These are phyloP conservation scores for Diplolepis rosae DNA, from an alignment of 2,888 invertebrate species.

Conservation along the genomic window DNA sequence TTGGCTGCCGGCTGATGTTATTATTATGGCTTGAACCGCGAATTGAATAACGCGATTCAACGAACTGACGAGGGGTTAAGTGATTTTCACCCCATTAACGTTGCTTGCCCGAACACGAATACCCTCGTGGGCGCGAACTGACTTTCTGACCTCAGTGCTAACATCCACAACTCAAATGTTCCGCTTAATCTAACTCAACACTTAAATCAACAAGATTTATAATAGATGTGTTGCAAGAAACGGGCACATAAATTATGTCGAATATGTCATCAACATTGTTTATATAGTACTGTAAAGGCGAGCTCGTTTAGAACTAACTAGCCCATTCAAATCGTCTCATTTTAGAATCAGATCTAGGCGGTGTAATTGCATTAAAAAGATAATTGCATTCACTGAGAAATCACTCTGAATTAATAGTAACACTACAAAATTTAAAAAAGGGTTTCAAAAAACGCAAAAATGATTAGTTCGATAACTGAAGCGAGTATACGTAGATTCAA, in stretches of 20 bases:
- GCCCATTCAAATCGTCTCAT: background rate
- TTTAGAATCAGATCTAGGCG: background rate
- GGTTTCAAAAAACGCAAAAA: too few relatives aligned
- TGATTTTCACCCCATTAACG: constrained; percentile 64
- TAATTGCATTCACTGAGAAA: too few relatives aligned
- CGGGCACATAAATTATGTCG: constrained; percentile 16
- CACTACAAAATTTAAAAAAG: too few relatives aligned
- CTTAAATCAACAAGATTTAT: constrained; percentile 31
- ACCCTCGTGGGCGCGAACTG: constrained; percentile 25
- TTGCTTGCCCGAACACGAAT: constrained; percentile 8
- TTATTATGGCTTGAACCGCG: constrained; percentile 65
- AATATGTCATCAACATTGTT: background rate
- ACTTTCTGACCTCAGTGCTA: constrained; percentile 25
- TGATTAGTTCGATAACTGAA: too few relatives aligned
- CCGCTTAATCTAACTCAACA: constrained; percentile 28
- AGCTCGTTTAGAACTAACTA: background rate
- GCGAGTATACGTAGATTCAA: too few relatives aligned
- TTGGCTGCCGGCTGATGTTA: constrained; percentile 59
- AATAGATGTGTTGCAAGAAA: background rate
- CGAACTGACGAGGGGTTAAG: constrained; percentile 62
- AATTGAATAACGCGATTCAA: constrained; percentile 65
- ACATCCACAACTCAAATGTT: constrained; percentile 25
- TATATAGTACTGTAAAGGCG: background rate
- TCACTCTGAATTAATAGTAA: too few relatives aligned
- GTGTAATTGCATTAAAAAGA: too few relatives aligned